Evolutionary conservation across 2,797 vertebrate genomes (phyloP), one percentile per base, ranked within the genome.

Genomic region (Characodon lateralis): DNA sequence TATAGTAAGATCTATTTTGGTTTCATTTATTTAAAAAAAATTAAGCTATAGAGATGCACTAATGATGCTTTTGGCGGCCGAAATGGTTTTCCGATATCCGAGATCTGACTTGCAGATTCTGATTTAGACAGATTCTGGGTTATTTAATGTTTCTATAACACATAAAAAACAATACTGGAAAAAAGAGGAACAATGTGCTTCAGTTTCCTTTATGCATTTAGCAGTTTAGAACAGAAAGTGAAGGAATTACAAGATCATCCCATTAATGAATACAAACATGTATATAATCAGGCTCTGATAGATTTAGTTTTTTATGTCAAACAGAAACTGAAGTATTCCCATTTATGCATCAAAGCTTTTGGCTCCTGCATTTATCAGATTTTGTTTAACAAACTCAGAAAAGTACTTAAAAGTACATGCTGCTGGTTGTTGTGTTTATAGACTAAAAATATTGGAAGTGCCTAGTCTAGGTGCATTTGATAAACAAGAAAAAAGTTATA

Each of bases 1-100:
- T 79, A 71, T 82, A 72, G 63, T 51, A 59, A 77, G 81, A 77
- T 82, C 53, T 73, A 26, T 84, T 85, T 89, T 75, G 28, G 46
- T 78, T 82, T 78, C 8, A n/a, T 26, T 58, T n/a, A 26, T 58
- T 58, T 12, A 59, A 26, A 56, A 56, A 9, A 9, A 56, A 4
- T 7, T 9, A n/a, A n/a, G 8, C 20, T 56, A 28, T 59, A 28
- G 2, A 26, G 12, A 26, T 59, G 58, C 58, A 59, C n/a, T 26
- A 6, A 26, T 59, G 7, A n/a, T 24, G 26, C 10, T 5, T 59
- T 59, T 28, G 13, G 26, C 10, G 13, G 14, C 66, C 6, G 3
- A 69, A 46, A 16, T 13, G 8, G 41, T 20, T 53, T 20, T 20
- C 51, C 18, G 18, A 20, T 26, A 26, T 26, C 24, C 16, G 22